These are phyloP conservation scores for Eulemur coronatus DNA, from an alignment of 2,797 vertebrate species.

Conservation along the genomic window DNA sequence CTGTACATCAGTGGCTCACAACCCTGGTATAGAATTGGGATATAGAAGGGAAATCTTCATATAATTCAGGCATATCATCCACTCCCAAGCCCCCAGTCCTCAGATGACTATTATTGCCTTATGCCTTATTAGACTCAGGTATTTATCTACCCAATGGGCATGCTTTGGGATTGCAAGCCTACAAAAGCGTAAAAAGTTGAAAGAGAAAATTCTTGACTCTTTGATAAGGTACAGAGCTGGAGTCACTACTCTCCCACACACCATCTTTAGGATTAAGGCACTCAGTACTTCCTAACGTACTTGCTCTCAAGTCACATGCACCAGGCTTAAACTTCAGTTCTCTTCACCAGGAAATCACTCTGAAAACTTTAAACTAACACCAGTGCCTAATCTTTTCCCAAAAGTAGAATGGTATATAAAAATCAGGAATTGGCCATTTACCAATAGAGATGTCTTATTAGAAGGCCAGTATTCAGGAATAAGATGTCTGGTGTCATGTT, in stretches of 20 bases:
- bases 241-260: not conserved
- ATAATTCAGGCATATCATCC: not conserved
- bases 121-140: not conserved
- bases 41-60: not conserved
- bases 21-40: not conserved
- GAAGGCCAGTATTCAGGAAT: not conserved
- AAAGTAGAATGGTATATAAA: not conserved
- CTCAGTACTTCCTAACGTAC: not conserved
- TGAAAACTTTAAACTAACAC: not conserved
- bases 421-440: not conserved
- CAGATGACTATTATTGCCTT: not conserved
- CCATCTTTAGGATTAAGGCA: not conserved
- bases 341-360: not conserved
- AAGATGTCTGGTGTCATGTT: not conserved
- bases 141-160: not conserved
- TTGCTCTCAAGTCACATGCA: not conserved
- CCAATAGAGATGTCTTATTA: not conserved
- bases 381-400: not conserved
- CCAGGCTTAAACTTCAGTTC: not conserved
- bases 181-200: not conserved
- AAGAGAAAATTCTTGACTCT: not conserved
- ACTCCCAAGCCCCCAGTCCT: not conserved
- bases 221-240: not conserved
- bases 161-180: not conserved
- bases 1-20: not conserved